Percentiles rank a stretch among this genome's conserved stretches.
phyloP scores from a whole-genome alignment of 2,888 invertebrate genomes.

The Sinohyriopsis cumingii region DNA sequence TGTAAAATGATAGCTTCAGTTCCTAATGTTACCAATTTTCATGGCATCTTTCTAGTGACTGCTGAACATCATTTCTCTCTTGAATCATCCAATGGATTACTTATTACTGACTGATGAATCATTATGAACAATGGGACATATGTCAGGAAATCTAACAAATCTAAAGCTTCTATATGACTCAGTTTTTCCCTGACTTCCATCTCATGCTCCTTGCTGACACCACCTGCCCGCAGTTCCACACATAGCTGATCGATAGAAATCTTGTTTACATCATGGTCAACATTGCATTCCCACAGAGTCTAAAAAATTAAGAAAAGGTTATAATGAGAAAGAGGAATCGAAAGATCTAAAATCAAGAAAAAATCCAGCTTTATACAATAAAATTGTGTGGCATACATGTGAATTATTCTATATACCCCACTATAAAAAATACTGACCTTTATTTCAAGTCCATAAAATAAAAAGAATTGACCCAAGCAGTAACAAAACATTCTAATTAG shows the following conservation, averaged over 20 bases:
- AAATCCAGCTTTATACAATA: too few species aligned
- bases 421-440: too few species aligned
- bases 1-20: too few species aligned
- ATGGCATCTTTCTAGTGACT: too few species aligned
- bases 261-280: conserved; percentile 62
- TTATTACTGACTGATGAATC: conserved; percentile 67
- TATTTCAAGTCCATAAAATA: too few species aligned
- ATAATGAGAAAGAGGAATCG: background rate
- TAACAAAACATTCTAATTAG: too few species aligned
- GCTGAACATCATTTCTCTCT: conserved; percentile 41
- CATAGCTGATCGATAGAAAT: conserved; percentile 65
- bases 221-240: conserved; percentile 68
- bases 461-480: too few species aligned
- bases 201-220: conserved; percentile 64
- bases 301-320: conserved; percentile 34
- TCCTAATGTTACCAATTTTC: too few species aligned
- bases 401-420: too few species aligned
- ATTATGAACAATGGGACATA: conserved; percentile 70
- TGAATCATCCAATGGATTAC: conserved; percentile 64
- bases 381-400: too few species aligned
- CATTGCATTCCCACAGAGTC: conserved; percentile 70
- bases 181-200: conserved; percentile 62
- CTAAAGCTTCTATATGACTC: conserved; percentile 54
- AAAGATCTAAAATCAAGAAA: too few species aligned
- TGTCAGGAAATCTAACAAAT: conserved; percentile 69